Conservation (phyloP, 1,140 invertebrate species). For the Drosophila miranda region DNA sequence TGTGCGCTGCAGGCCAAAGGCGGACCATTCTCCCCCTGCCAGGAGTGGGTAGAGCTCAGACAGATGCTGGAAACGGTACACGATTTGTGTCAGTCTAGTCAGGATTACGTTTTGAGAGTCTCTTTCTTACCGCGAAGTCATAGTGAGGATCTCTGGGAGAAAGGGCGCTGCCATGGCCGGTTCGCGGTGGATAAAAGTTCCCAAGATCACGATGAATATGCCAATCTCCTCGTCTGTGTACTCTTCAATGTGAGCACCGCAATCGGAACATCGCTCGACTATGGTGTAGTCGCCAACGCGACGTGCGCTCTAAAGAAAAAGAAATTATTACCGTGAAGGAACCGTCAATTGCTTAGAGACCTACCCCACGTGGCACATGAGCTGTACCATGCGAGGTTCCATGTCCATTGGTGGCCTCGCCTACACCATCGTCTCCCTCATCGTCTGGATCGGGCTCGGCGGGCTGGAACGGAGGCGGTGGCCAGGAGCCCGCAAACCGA, state of each 20-base stretch:
- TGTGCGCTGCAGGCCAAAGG: conserved; percentile 94
- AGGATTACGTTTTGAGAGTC: no score
- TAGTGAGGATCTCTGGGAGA: conserved; percentile 94
- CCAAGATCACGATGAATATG: conserved; percentile 95
- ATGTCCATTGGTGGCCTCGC: conserved; percentile 60
- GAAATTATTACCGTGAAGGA: neutral
- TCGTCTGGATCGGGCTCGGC: conserved; percentile 64
- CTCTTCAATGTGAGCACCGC: conserved; percentile 92
- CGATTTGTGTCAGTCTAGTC: no score
- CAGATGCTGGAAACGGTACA: conserved; percentile 84
- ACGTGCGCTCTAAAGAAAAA: conserved; percentile 84
- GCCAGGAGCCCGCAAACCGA: conserved; percentile 79
- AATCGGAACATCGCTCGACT: conserved; percentile 88
- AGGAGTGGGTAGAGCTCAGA: conserved; percentile 90
- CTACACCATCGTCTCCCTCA: conserved; percentile 57
- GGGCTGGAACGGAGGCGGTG: conserved; percentile 71
- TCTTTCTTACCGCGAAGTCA: conserved; percentile 89
- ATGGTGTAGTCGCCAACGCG: conserved; percentile 89
- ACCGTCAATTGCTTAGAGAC: neutral
- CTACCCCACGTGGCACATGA: conserved; percentile 60
- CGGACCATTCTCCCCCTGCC: conserved; percentile 94
- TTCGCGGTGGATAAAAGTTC: conserved; percentile 98
- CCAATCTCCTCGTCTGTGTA: conserved; percentile 99
- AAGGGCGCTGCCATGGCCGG: conserved; percentile 95
- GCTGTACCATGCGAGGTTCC: conserved; percentile 21